Base-by-base conservation (phyloP, 2,797 vertebrate species). In the Micromesistius poutassou region DNA sequence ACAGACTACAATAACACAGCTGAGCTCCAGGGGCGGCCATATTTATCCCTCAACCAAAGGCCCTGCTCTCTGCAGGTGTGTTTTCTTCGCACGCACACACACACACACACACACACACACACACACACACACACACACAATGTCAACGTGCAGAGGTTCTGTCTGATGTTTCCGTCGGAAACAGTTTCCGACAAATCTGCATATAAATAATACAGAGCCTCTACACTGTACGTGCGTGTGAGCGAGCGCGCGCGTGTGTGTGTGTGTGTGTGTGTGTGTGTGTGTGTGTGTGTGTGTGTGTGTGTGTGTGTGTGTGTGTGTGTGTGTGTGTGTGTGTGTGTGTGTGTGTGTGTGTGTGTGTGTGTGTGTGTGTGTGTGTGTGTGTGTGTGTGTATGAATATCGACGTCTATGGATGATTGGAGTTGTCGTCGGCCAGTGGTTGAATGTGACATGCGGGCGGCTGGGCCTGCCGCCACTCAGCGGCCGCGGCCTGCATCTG, bases 401-500 rank as follows among this genome's bases (percentile, higher is more conserved):
- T 28, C 83, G 84, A 89, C 35, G 79, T 79, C 80, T 78, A 81
- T 83, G 89, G 88, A 85, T 90, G 88, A 93, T 91, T 89, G 89
- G 87, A 89, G 84, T 87, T 91, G 91, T 93, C 91, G 91, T 86
- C 84, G 81, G 83, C 86, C 88, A 89, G 89, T 88, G 78, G 89
- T 88, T 87, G 82, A 90, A 90, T 1, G 89, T 91, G 92, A 92
- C 91, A 91, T 46, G 88, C 89, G 80, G 76, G 88, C 89, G 85
- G 85, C 88, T 89, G 88, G 87, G 36, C 89, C 87, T 81, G 87
- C 89, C 89, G 91, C 91, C 90, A 91, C 46, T 88, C 87, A 80
- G 87, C 89, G 89, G 91, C 91, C 90, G 90, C 46, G 83, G 85
- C 80, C 87, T 85, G 85, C 89, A 91, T 93, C 91, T 91, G 86